phyloP scores from a whole-genome alignment of 2,888 invertebrate genomes.

The Thymelicus sylvestris region DNA sequence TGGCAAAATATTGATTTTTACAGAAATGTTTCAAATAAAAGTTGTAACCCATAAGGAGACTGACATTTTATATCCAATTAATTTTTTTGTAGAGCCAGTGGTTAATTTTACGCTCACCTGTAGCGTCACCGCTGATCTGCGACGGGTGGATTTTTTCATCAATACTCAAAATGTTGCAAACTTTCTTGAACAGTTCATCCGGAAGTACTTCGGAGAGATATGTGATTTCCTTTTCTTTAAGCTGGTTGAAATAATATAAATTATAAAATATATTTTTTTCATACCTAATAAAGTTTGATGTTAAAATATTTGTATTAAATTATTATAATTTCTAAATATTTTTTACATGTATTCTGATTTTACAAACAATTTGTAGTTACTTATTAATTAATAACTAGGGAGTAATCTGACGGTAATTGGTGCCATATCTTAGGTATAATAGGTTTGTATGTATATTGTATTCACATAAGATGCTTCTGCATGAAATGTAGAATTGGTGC shows the following conservation, averaged over 20 bases:
- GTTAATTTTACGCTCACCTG: conserved; percentile 48
- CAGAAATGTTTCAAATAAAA: too few relatives aligned
- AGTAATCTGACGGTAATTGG: too few relatives aligned
- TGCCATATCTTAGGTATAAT: too few relatives aligned
- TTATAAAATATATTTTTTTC: too few relatives aligned
- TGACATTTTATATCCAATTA: too few relatives aligned
- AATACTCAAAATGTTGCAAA: conserved; percentile 65
- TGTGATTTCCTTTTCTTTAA: conserved; percentile 57
- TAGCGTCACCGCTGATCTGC: conserved; percentile 41
- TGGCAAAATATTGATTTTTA: too few relatives aligned
- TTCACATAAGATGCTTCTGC: not conserved
- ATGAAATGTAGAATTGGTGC: conserved; percentile 11
- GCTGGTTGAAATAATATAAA: conserved; percentile 47
- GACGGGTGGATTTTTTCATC: conserved; percentile 46
- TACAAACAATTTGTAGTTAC: too few relatives aligned
- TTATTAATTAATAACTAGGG: too few relatives aligned
- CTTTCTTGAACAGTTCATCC: conserved; percentile 64
- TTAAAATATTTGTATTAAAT: not conserved
- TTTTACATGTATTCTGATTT: not conserved
- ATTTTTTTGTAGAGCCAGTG: too few relatives aligned
- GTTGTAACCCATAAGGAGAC: too few relatives aligned
- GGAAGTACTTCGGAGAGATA: conserved; percentile 66
- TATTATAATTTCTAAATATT: not conserved
- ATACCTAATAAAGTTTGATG: too few relatives aligned
- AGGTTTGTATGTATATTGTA: too few relatives aligned